A percentile compares a stretch with the other conserved stretches of the same genome.
Conservation (phyloP, 92 coral and sea anemone species). For the Porites evermanni region DNA sequence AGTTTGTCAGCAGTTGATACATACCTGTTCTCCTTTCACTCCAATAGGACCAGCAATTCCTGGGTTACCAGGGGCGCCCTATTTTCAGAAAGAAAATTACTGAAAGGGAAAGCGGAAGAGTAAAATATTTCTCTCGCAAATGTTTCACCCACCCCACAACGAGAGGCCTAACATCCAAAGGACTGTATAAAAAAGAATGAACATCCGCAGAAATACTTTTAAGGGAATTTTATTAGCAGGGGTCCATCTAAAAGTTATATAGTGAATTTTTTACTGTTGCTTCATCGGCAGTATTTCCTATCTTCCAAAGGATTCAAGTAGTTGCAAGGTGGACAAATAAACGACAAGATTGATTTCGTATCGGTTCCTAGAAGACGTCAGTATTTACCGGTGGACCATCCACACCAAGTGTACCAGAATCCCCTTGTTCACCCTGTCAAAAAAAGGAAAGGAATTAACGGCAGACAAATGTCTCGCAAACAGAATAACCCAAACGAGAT, state of each 20-base stretch:
- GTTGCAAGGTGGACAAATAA: too few relatives aligned
- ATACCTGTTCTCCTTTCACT: constrained; percentile 41
- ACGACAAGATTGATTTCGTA: too few relatives aligned
- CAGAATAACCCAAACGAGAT: too few relatives aligned
- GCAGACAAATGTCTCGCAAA: too few relatives aligned
- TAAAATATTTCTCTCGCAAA: neutral
- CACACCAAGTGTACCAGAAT: constrained; percentile 60
- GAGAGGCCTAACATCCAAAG: neutral
- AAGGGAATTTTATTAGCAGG: too few relatives aligned
- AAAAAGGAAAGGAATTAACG: neutral
- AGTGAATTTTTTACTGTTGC: too few relatives aligned
- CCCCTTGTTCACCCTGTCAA: constrained; percentile 72
- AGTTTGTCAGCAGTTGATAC: neutral
- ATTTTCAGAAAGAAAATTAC: neutral
- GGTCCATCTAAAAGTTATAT: too few relatives aligned
- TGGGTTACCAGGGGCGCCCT: constrained; percentile 43
- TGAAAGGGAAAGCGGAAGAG: neutral
- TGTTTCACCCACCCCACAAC: neutral
- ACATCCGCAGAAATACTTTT: too few relatives aligned
- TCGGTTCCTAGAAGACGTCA: neutral
- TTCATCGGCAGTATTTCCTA: too few relatives aligned
- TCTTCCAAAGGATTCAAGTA: too few relatives aligned
- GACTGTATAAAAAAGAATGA: too few relatives aligned
- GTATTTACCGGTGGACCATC: constrained; percentile 56
- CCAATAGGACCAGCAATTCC: constrained; percentile 33